These are phyloP conservation scores for Trachelus stipa DNA, from an alignment of 2,888 invertebrate species.

Conservation along the genomic window DNA sequence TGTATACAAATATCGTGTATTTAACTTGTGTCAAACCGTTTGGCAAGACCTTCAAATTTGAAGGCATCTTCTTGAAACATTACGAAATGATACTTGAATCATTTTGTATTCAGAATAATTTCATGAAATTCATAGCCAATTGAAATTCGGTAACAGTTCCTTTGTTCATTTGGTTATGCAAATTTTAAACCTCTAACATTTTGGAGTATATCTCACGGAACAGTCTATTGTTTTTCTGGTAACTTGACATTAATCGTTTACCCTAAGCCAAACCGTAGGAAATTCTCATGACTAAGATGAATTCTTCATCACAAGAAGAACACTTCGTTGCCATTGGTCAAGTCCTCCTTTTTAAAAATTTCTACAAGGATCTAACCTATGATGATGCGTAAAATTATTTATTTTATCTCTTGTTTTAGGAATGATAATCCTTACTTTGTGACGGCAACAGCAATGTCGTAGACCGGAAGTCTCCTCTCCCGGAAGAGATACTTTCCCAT, in stretches of 20 bases:
- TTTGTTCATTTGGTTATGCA: neutral
- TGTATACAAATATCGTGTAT: neutral
- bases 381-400: slow-evolving; percentile 6
- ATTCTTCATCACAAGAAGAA: neutral
- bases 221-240: neutral
- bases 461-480: slow-evolving; percentile 92
- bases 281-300: neutral
- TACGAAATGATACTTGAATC: neutral
- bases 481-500: slow-evolving; percentile 98
- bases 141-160: neutral
- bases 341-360: neutral
- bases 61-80: neutral
- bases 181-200: neutral
- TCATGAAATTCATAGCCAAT: neutral
- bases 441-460: slow-evolving; percentile 95
- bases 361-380: neutral
- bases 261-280: neutral
- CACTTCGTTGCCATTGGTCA: neutral
- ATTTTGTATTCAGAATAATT: neutral
- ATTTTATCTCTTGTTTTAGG: slow-evolving; percentile 19
- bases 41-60: neutral
- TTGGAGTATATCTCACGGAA: neutral
- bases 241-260: neutral
- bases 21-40: neutral
- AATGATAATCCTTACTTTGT: slow-evolving; percentile 83